Conservation (phyloP, 2,888 invertebrate genomes). For the Meta bourneti region DNA sequence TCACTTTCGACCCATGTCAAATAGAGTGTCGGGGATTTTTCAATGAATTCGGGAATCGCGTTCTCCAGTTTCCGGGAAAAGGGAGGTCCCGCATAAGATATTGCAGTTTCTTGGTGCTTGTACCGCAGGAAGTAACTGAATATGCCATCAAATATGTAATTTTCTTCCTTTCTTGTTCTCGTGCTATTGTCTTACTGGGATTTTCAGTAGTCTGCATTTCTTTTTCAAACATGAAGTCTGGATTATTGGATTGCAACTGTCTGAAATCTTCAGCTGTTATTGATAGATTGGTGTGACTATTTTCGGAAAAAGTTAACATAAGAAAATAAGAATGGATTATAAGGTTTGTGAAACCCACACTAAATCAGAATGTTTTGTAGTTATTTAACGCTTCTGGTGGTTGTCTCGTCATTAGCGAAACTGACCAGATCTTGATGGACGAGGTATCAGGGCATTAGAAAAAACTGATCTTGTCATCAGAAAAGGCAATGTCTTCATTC, state of each 20-base stretch:
- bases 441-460: too few relatives aligned
- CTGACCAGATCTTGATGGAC: too few relatives aligned
- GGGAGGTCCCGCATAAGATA: slow-evolving; percentile 13
- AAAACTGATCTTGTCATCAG: too few relatives aligned
- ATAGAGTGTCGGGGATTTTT: slow-evolving; percentile 38
- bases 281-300: too few relatives aligned
- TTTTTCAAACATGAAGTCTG: background rate
- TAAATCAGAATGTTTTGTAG: too few relatives aligned
- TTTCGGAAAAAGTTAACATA: too few relatives aligned
- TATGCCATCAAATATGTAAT: background rate
- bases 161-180: background rate
- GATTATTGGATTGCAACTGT: background rate
- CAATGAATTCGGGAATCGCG: slow-evolving; percentile 38
- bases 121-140: background rate
- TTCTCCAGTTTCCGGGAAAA: background rate
- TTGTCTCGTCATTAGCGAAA: too few relatives aligned
- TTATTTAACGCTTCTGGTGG: too few relatives aligned
- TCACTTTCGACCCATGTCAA: slow-evolving; percentile 59
- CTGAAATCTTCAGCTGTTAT: background rate
- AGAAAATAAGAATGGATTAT: too few relatives aligned
- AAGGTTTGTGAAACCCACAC: too few relatives aligned
- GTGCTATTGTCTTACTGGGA: background rate
- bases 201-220: background rate
- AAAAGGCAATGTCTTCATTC: too few relatives aligned
- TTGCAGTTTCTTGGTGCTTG: background rate